A percentile compares a stretch with the other conserved stretches of the same genome.
phyloP scores from a whole-genome alignment of 2,797 vertebrate species.

The Tapera naevia region DNA sequence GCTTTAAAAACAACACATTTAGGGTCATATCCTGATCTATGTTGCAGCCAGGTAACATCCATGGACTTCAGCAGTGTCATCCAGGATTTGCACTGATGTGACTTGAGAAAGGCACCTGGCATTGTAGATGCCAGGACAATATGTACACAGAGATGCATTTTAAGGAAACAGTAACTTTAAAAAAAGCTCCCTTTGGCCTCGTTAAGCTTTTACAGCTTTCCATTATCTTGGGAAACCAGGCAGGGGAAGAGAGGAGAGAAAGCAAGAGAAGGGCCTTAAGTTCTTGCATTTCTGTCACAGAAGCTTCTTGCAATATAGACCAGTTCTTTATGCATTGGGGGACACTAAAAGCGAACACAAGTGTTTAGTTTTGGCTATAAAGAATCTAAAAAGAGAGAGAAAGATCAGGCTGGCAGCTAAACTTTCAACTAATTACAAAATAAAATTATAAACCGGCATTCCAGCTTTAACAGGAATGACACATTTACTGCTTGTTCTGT shows the following conservation, averaged over 20 bases:
- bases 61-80: not conserved
- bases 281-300: not conserved
- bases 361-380: conserved; percentile 51
- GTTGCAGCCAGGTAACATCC: not conserved
- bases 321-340: not conserved
- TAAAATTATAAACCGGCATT: conserved; percentile 50
- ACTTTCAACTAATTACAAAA: conserved; percentile 58
- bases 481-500: conserved; percentile 56
- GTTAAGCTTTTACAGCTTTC: not conserved
- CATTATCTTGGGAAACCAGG: conserved; percentile 9
- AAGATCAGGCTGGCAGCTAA: conserved; percentile 31
- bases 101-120: not conserved
- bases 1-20: not conserved
- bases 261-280: not conserved
- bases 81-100: not conserved
- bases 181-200: conserved; percentile 11
- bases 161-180: conserved; percentile 38
- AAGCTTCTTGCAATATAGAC: not conserved
- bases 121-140: not conserved
- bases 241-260: not conserved
- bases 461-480: conserved; percentile 50
- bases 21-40: not conserved
- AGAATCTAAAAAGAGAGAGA: conserved; percentile 27
- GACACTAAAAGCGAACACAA: conserved; percentile 43
- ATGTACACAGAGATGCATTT: conserved; percentile 7